Evolutionary conservation across 1,140 invertebrate species (phyloP).

Genomic region (Cotesia chilonis): DNA sequence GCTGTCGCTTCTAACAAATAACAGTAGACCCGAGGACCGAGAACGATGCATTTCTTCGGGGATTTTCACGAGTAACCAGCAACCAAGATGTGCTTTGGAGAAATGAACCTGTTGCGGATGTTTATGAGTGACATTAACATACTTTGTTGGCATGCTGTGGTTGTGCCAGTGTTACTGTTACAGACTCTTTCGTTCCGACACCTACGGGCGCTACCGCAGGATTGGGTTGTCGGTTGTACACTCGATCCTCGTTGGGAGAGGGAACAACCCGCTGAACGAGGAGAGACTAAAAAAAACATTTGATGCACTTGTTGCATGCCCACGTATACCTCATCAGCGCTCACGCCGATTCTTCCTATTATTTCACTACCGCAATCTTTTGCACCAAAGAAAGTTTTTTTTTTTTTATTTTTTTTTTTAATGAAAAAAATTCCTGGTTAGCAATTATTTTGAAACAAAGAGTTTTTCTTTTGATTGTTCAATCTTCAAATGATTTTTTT

Average conservation of each 20-base stretch:
- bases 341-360: neutral
- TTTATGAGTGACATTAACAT: conserved; percentile 62
- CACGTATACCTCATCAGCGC: conserved; percentile 6
- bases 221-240: conserved; percentile 1
- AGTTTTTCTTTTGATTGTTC: too few relatives aligned
- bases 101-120: conserved; percentile 61
- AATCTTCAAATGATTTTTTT: too few relatives aligned
- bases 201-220: conserved; percentile 1
- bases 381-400: too few relatives aligned
- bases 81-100: conserved; percentile 42
- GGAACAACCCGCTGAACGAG: conserved; percentile 11
- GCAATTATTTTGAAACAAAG: too few relatives aligned
- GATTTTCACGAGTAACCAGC: conserved; percentile 48
- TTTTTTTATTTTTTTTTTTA: too few relatives aligned
- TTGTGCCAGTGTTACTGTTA: conserved; percentile 20
- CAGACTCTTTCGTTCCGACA: conserved; percentile 18
- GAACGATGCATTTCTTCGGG: conserved; percentile 50
- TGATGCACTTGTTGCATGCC: conserved; percentile 52
- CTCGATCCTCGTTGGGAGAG: conserved; percentile 29
- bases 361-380: neutral
- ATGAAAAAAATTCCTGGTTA: too few relatives aligned
- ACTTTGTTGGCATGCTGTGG: conserved; percentile 47
- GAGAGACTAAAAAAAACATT: conserved; percentile 31
- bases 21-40: conserved; percentile 34
- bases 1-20: conserved; percentile 54